These are phyloP conservation scores for Drosophila serrata DNA, from an alignment of 1,140 invertebrate species.

Conservation along the genomic window DNA sequence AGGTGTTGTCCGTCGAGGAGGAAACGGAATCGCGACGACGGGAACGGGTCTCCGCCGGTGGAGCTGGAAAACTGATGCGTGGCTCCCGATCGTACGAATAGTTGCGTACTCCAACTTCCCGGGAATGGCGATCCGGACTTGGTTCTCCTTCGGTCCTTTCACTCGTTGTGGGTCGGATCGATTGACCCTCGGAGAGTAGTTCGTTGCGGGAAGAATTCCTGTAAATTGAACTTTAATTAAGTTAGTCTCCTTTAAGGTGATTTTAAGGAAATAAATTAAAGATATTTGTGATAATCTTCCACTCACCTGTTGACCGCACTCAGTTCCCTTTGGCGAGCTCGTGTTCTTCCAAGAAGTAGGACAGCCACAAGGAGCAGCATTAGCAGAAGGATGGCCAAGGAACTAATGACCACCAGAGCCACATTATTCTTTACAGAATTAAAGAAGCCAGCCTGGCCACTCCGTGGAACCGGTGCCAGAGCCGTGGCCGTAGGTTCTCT, in stretches of 20 bases:
- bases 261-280: background rate
- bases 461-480: conserved; percentile 87
- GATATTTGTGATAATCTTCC: background rate
- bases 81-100: conserved; percentile 75
- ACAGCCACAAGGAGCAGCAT: conserved; percentile 88
- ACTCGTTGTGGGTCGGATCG: conserved; percentile 67
- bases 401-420: conserved; percentile 84
- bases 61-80: conserved; percentile 70
- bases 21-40: conserved; percentile 69
- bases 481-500: conserved; percentile 87
- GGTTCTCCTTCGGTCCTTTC: conserved; percentile 52
- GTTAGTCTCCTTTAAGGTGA: background rate
- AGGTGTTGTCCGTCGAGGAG: conserved; percentile 80
- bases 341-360: conserved; percentile 87
- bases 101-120: conserved; percentile 72
- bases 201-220: conserved; percentile 78
- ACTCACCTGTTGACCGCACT: conserved; percentile 66
- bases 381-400: conserved; percentile 87
- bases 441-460: conserved; percentile 88
- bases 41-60: conserved; percentile 48
- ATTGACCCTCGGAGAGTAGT: conserved; percentile 73
- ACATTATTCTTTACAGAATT: conserved; percentile 86
- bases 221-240: background rate
- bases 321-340: conserved; percentile 86
- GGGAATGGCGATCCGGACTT: conserved; percentile 50